phyloP scores from a whole-genome alignment of 2,888 invertebrate species.

The Heliconius cydno region DNA sequence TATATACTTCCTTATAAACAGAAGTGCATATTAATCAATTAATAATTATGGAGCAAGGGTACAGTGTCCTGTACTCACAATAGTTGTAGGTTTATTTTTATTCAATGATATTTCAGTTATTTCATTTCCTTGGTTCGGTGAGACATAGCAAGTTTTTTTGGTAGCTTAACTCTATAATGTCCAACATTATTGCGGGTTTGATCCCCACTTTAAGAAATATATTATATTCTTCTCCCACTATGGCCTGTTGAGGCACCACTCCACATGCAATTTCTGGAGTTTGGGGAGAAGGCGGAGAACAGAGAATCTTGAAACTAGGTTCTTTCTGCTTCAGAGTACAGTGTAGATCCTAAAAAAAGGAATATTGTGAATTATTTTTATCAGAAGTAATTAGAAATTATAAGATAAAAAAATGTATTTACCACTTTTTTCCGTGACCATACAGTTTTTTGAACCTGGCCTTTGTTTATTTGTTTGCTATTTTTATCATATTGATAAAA shows the following conservation, averaged over 20 bases:
- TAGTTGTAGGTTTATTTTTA: no score
- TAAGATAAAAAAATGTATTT: background rate
- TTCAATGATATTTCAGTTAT: no score
- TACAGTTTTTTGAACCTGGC: background rate
- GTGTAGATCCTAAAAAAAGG: background rate
- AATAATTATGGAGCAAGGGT: no score
- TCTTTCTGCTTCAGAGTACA: background rate
- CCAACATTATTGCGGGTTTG: background rate
- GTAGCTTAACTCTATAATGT: no score
- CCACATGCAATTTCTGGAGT: background rate
- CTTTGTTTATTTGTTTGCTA: constrained; percentile 1
- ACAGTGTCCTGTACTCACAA: no score
- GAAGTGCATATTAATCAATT: no score
- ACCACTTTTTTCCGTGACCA: background rate
- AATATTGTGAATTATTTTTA: background rate
- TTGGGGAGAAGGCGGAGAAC: background rate
- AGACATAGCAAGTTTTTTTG: no score
- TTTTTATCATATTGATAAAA: background rate
- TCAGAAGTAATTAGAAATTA: constrained; percentile 1
- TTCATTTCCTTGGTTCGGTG: no score
- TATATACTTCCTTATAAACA: no score
- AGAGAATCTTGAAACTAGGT: background rate
- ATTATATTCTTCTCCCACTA: background rate
- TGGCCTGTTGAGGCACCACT: no score
- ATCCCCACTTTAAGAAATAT: background rate